Base-by-base conservation (phyloP, 2,888 invertebrate species). In the Leucoptera coffeella region DNA sequence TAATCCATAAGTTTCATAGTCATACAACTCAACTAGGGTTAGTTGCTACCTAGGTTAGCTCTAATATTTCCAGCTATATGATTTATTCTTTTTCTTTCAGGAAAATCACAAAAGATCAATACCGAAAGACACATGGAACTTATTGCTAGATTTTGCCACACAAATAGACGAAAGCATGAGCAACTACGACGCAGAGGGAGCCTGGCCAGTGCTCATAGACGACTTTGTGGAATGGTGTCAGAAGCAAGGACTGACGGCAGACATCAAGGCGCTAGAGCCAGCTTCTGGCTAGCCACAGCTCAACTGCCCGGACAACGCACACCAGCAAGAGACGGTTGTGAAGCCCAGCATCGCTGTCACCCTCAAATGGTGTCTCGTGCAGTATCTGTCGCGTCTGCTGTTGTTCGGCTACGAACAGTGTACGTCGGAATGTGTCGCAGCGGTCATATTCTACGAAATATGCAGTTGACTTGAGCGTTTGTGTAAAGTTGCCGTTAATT, bases 81-180 rank as follows among this genome's bases (percentile, higher is more conserved):
- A n/a, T n/a, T n/a, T n/a, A n/a, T n/a, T n/a, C n/a, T 28, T 22
- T 28, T 29, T 28, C 31, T 71, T 72, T 34, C 61, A 91, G 89
- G 92, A 92, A 53, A 85, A 92, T 56, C 92, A 93, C 57, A 95
- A 93, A 67, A 77, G 94, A 54, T 94, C 96, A 21, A 97, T 99
- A 65, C 94, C 97, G 28, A 91, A 93, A 73, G 99, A 99, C 60
- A 97, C 97, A 20, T 99, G 97, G 97, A 95, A 96, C 58, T 77
- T 99, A 32, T 75, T 99, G 26, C 71, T 99, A 42, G 97, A 99
- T 57, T 99, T 99, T 69, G 89, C 92, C 21, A 82, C 86, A 35
- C 90, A 90, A 72, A 96, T 97, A 39, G 88, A 92, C 47, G 88
- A 94, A 38, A 87, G 89, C 41, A 90, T 97, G 88, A 86, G 85